Conservation (phyloP, 1,140 invertebrate species). For the Chironomus tepperi region DNA sequence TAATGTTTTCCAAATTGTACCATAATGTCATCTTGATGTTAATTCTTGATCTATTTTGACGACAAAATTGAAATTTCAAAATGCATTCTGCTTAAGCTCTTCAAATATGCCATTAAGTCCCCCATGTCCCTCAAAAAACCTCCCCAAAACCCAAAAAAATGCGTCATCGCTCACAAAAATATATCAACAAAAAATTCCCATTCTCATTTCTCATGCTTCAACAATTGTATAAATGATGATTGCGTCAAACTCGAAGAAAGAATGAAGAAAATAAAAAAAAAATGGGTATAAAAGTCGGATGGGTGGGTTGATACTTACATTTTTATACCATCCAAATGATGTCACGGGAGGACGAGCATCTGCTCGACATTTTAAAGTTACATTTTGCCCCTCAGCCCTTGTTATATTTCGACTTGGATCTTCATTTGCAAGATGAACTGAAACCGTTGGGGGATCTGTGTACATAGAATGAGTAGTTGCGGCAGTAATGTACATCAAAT, state of each 20-base stretch:
- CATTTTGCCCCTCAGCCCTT: constrained; percentile 39
- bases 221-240: constrained; percentile 5
- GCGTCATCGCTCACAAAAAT: too few species aligned
- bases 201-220: neutral
- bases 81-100: too few species aligned
- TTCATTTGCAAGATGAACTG: constrained; percentile 40
- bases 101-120: too few species aligned
- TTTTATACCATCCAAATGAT: constrained; percentile 40
- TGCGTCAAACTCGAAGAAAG: neutral
- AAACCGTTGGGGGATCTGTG: constrained; percentile 39
- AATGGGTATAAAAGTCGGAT: neutral
- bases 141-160: too few species aligned
- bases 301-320: constrained; percentile 34
- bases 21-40: too few species aligned
- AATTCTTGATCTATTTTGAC: too few species aligned
- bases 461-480: neutral
- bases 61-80: too few species aligned
- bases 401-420: constrained; percentile 39
- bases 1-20: too few species aligned
- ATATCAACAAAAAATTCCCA: too few species aligned
- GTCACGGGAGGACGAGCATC: constrained; percentile 39
- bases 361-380: constrained; percentile 39
- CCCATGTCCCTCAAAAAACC: too few species aligned
- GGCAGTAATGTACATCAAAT: constrained; percentile 23
- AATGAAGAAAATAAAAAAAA: too few species aligned